Evolutionary conservation across 2,113 vertebrate genomes (phyloP).

Genomic region (Cheirogaleus medius): DNA sequence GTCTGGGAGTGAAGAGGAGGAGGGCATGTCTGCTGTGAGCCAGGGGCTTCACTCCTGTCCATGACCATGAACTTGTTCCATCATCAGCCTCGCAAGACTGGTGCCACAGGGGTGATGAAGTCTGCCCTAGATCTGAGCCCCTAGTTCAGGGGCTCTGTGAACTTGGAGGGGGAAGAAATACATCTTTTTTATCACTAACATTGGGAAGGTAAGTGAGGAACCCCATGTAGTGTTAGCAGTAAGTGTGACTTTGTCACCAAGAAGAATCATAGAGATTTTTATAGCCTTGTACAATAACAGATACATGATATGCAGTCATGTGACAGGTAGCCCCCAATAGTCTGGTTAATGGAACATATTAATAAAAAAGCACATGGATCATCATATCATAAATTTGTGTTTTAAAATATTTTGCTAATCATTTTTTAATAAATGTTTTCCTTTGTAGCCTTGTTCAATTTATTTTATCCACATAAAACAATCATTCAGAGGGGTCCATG

Average conservation of each 20-base stretch:
- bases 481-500: background rate
- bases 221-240: accelerated
- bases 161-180: background rate
- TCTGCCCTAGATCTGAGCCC: background rate
- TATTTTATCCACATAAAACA: background rate
- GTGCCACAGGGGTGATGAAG: background rate
- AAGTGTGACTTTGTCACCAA: background rate
- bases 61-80: background rate
- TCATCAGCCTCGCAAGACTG: background rate
- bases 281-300: background rate
- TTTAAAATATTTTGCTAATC: background rate
- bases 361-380: background rate
- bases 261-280: background rate
- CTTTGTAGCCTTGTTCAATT: background rate
- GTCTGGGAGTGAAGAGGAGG: background rate
- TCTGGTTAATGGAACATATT: background rate
- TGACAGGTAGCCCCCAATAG: background rate
- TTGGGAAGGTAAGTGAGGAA: background rate
- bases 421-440: background rate
- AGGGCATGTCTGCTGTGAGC: background rate
- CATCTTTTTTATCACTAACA: background rate
- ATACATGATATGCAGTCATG: accelerated
- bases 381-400: background rate
- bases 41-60: background rate
- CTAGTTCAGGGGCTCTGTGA: background rate